These are phyloP conservation scores for Onthophagus taurus DNA, from an alignment of 1,140 invertebrate species.

Conservation along the genomic window DNA sequence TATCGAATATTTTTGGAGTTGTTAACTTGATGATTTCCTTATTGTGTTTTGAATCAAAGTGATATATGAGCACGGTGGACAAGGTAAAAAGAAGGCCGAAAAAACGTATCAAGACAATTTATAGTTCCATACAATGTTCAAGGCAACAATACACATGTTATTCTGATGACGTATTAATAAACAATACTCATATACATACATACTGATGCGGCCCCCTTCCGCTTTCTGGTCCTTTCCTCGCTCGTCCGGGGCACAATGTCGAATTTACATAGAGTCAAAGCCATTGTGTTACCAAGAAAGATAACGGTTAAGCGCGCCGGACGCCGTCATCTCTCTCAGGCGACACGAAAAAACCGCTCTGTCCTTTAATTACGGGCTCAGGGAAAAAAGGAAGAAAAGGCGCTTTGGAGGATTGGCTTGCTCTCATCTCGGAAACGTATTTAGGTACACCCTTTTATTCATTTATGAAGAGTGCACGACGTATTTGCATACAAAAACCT, in stretches of 20 bases:
- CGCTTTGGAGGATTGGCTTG: slow-evolving; percentile 3
- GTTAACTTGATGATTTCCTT: no score
- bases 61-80: no score
- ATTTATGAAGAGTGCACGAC: slow-evolving; percentile 6
- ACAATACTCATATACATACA: slow-evolving; percentile 16
- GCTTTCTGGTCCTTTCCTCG: no score
- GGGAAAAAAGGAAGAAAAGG: neutral
- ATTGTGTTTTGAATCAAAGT: no score
- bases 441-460: slow-evolving; percentile 13
- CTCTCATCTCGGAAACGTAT: slow-evolving; percentile 7
- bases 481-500: slow-evolving; percentile 15
- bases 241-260: no score
- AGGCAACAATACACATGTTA: slow-evolving; percentile 18
- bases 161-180: slow-evolving; percentile 17
- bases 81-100: no score
- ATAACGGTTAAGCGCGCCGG: neutral
- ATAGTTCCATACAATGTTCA: slow-evolving; percentile 5
- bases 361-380: neutral
- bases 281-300: slow-evolving; percentile 10
- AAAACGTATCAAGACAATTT: no score
- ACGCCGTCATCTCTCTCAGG: neutral
- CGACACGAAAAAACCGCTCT: neutral
- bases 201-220: slow-evolving; percentile 12
- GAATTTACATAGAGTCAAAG: slow-evolving; percentile 13
- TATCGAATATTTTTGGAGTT: no score